phyloP scores from a whole-genome alignment of 1,140 invertebrate genomes.

The Zaprionus vittiger region DNA sequence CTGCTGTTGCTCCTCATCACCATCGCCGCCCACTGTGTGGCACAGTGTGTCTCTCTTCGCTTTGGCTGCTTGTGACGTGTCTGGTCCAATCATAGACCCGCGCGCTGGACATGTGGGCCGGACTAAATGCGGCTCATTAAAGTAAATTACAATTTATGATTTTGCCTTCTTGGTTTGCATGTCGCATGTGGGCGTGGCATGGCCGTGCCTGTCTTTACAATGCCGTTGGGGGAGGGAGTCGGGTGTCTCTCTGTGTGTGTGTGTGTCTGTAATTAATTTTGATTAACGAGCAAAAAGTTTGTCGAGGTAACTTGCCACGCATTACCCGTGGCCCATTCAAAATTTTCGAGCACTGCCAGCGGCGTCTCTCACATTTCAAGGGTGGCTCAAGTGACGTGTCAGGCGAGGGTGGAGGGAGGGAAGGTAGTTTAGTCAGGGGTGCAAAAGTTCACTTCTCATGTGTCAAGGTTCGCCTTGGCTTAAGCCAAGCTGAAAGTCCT shows the following conservation, averaged over 20 bases:
- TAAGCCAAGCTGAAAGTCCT: constrained; percentile 4
- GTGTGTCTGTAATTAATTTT: constrained; percentile 76
- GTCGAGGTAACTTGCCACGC: constrained; percentile 65
- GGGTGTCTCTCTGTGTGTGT: background rate
- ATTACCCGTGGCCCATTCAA: constrained; percentile 54
- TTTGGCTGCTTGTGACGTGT: constrained; percentile 16
- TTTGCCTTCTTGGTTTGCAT: constrained; percentile 70
- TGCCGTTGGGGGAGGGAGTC: constrained; percentile 22
- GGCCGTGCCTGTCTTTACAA: constrained; percentile 13
- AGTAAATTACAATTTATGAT: constrained; percentile 77
- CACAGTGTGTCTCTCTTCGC: background rate
- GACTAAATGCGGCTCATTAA: constrained; percentile 77
- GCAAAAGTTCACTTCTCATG: constrained; percentile 29
- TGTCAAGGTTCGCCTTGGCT: constrained; percentile 4
- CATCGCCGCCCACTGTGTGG: constrained; percentile 10
- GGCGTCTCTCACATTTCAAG: constrained; percentile 38
- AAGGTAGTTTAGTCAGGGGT: background rate
- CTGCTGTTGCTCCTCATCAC: background rate
- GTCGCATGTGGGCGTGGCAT: constrained; percentile 72
- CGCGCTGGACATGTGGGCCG: constrained; percentile 50
- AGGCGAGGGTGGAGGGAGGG: background rate
- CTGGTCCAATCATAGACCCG: constrained; percentile 39
- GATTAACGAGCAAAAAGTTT: constrained; percentile 76
- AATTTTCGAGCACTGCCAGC: constrained; percentile 15
- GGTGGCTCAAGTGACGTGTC: constrained; percentile 17